Evolutionary conservation across 2,888 invertebrate species (phyloP).

Genomic region (Lasioglossum pauxillum): DNA sequence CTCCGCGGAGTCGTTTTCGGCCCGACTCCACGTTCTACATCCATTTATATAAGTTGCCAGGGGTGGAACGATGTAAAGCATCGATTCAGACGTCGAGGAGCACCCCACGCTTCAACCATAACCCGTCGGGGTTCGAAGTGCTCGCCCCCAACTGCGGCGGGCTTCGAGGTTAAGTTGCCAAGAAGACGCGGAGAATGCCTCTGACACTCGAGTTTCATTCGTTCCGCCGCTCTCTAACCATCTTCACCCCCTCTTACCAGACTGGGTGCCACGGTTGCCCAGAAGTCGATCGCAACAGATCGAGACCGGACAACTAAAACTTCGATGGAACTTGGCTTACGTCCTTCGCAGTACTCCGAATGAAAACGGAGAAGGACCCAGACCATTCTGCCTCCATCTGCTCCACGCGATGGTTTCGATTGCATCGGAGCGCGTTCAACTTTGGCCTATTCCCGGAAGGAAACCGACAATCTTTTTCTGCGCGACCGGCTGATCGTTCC

Average conservation of each 20-base stretch:
- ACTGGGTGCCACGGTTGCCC: slow-evolving; percentile 3
- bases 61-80: not conserved
- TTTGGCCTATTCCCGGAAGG: slow-evolving; percentile 6
- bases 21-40: not conserved
- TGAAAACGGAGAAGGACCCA: slow-evolving; percentile 12
- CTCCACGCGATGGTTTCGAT: slow-evolving; percentile 10
- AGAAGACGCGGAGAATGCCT: slow-evolving; percentile 52
- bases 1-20: not conserved
- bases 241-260: not conserved
- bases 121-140: slow-evolving; percentile 40
- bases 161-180: slow-evolving; percentile 50
- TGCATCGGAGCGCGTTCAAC: slow-evolving; percentile 14
- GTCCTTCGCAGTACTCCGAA: slow-evolving; percentile 45
- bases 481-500: not conserved
- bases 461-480: slow-evolving; percentile 10
- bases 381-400: slow-evolving; percentile 2
- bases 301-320: slow-evolving; percentile 56
- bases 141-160: slow-evolving; percentile 32
- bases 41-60: slow-evolving; percentile 1
- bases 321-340: slow-evolving; percentile 54
- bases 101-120: slow-evolving; percentile 24
- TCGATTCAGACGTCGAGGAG: slow-evolving; percentile 35
- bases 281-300: slow-evolving; percentile 57
- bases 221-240: slow-evolving; percentile 2
- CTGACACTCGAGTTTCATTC: slow-evolving; percentile 59